Percentiles rank a stretch among this genome's conserved stretches.
Conservation (phyloP, 2,113 vertebrate species). For the Microtus ochrogaster region DNA sequence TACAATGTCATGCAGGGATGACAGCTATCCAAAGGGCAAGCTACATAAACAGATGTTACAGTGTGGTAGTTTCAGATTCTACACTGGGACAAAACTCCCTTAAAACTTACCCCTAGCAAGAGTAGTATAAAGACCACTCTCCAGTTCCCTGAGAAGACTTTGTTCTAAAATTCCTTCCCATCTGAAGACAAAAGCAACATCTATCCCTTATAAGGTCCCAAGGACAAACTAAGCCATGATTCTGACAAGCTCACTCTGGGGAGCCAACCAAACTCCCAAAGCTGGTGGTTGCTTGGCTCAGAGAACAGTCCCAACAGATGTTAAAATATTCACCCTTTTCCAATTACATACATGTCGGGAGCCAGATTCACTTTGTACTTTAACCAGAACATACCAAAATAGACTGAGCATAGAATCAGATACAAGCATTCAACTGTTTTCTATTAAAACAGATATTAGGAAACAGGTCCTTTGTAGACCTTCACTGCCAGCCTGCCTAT, state of each 20-base stretch:
- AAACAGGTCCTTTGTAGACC: not conserved
- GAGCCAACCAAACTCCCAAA: not conserved
- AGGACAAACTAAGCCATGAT: not conserved
- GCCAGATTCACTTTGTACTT: slow-evolving; percentile 20
- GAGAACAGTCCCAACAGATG: not conserved
- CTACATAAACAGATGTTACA: slow-evolving; percentile 31
- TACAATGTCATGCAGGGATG: not conserved
- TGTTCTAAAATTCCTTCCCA: not conserved
- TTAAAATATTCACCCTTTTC: not conserved
- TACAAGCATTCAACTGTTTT: not conserved
- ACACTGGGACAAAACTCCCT: slow-evolving; percentile 10
- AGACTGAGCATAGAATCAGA: not conserved
- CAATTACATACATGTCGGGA: not conserved
- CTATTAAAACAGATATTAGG: not conserved
- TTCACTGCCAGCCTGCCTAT: not conserved
- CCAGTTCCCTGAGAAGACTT: not conserved
- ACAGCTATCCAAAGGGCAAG: slow-evolving; percentile 24
- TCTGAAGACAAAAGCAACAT: not conserved
- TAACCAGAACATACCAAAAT: not conserved
- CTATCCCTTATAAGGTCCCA: not conserved
- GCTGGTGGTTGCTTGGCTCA: not conserved
- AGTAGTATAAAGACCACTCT: not conserved
- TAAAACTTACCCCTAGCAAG: not conserved
- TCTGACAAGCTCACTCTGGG: not conserved
- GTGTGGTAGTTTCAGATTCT: not conserved